phyloP scores from a whole-genome alignment of 2,888 invertebrate genomes.

The Pristionchus arcanus region DNA sequence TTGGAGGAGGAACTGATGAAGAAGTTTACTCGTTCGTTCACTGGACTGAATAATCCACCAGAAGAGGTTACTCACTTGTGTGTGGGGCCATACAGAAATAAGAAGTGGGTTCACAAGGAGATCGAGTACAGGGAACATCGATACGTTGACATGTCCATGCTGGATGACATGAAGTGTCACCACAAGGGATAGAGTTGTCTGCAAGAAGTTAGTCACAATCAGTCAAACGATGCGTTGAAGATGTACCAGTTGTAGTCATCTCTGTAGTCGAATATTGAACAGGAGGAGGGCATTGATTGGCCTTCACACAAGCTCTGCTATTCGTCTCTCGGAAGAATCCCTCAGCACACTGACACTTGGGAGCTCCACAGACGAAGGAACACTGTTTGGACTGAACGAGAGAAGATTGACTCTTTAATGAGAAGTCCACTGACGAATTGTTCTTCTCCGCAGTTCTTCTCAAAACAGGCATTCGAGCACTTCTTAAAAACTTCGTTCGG shows the following conservation, averaged over 20 bases:
- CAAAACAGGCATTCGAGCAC: constrained; percentile 23
- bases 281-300: neutral
- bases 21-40: too few species aligned
- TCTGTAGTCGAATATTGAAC: constrained; percentile 1
- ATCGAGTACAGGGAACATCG: neutral
- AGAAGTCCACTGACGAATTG: neutral
- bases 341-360: constrained; percentile 20
- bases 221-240: neutral
- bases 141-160: neutral
- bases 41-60: neutral
- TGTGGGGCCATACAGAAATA: neutral
- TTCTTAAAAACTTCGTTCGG: neutral
- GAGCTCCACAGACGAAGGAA: constrained; percentile 2
- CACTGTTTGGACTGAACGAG: neutral
- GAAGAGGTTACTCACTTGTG: neutral
- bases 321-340: neutral
- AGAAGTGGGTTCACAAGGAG: neutral
- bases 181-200: constrained; percentile 18
- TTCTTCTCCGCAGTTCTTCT: constrained; percentile 20
- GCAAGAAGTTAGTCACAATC: neutral
- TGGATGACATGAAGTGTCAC: neutral
- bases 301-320: neutral
- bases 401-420: neutral
- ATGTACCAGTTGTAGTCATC: neutral
- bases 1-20: neutral